Base-by-base conservation (phyloP, 2,113 vertebrate genomes). In the Rhinopomastus cyanomelas region DNA sequence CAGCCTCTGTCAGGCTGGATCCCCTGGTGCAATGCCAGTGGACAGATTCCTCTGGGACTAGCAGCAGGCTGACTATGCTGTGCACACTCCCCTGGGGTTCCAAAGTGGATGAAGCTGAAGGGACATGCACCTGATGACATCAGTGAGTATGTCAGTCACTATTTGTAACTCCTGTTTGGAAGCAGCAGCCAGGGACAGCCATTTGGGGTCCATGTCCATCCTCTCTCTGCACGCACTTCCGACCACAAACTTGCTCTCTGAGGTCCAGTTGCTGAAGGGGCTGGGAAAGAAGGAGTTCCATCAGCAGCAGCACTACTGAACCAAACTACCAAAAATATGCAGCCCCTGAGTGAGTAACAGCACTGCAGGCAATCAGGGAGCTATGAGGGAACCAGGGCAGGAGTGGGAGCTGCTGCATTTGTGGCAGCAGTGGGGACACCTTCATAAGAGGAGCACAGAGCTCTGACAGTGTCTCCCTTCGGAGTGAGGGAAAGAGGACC, bases 121-220 rank as follows among this genome's bases (percentile, higher is more conserved):
- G 6, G 20, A 21, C 13, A 89, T 62, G 1, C 90, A 99, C 99
- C 98, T 98, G 96, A 99, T 97, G 56, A 98, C 81, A 76, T 95
- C 83, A 34, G 93, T 69, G 60, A 99, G 96, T 48, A 95, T 32
- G 37, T 98, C 96, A 12, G 80, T 93, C 44, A 97, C 42, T 32
- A 98, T 68, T 46, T 98, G 94, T 95, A 94, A 93, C 78, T 97
- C 96, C 14, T 96, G 94, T 55, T 94, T 94, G 9, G 83, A 93
- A 64, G 88, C 81, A 90, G 66, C 30, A 76, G 64, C 51, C 37
- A 94, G 48, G 5, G 52, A 87, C 30, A 81, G 44, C 42, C n/a
- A 11, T 62, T 27, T 27, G 8, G 42, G 30, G 30, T 87, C 62
- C 18, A 8, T 5, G 4, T 48, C 49, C 3, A 2, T 75, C 12